Base-by-base conservation (phyloP, 2,113 vertebrate genomes). In the Pterocles orientalis region DNA sequence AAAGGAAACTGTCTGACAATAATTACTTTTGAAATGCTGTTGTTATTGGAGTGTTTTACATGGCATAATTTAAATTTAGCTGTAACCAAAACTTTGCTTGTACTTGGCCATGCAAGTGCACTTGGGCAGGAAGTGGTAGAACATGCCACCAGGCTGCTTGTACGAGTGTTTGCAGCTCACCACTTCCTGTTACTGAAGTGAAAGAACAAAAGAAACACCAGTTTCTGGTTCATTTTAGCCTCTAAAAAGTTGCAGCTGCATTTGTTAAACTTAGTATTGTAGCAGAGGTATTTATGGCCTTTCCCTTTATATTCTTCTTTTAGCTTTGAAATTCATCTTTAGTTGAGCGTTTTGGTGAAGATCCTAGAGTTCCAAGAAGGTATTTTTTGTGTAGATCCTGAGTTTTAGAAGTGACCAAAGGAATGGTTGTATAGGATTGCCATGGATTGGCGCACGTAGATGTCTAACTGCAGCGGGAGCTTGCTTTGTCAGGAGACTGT, bases 171-270 rank as follows among this genome's bases (percentile, higher is more conserved):
- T 93, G 96, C 80, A 73, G 78, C 77, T 95, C 79, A 83, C 94
- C 87, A 65, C 91, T 98, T 98, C 95, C 97, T 98, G 72, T 84
- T 88, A 12, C 91, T 70, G 86, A 85, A 82, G 68, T n/a, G 77
- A 73, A 92, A 87, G 75, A 97, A 78, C 64, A 89, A 91, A 96
- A 89, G 96, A 87, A 95, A 60, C 34, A 23, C 72, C 54, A 68
- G 48, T 57, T 51, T 84, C 50, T 87, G 29, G 56, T 91, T 82
- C 17, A 18, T 60, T 75, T 93, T 88, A 58, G 88, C 77, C 60
- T 81, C 53, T 54, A 36, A 43, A 90, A 85, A n/a, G 65, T 90
- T 82, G 11, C 61, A 81, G 48, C 64, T 54, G 20, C 39, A 51
- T 62, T 57, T 47, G 28, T 76, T 91, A 23, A 41, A 36, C 24